phyloP scores from a whole-genome alignment of 1,140 invertebrate species.

The Ceratoteleas bidentatus region DNA sequence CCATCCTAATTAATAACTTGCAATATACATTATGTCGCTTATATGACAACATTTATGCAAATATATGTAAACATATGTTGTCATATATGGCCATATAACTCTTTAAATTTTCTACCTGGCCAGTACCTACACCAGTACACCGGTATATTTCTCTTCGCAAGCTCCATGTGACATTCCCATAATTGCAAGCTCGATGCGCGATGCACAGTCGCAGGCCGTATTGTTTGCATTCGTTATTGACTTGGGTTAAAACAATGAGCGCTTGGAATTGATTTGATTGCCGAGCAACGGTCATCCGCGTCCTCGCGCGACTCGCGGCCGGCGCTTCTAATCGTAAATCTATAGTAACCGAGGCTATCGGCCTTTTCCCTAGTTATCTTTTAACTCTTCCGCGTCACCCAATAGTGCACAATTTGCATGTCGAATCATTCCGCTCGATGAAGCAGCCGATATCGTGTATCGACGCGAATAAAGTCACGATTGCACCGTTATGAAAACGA shows the following conservation, averaged over 20 bases:
- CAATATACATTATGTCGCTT: no score
- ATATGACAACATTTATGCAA: no score
- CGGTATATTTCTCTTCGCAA: not conserved
- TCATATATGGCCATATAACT: no score
- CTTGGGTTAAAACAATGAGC: conserved; percentile 55
- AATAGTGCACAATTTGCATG: conserved; percentile 52
- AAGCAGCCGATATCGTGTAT: conserved; percentile 40
- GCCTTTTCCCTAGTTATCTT: conserved; percentile 60
- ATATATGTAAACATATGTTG: no score
- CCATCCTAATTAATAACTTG: no score
- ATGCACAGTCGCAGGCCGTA: conserved; percentile 28
- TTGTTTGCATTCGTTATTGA: conserved; percentile 49
- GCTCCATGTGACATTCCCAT: conserved; percentile 15
- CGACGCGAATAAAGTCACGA: conserved; percentile 23
- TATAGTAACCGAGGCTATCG: conserved; percentile 57
- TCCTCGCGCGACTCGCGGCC: conserved; percentile 33
- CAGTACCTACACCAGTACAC: no score
- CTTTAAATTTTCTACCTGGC: no score
- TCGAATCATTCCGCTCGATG: conserved; percentile 49
- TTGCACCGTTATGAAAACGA: conserved; percentile 37
- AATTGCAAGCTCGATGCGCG: conserved; percentile 36
- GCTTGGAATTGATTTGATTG: conserved; percentile 55
- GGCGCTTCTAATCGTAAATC: conserved; percentile 57
- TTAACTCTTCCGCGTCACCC: conserved; percentile 58
- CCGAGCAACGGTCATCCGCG: conserved; percentile 50